A percentile compares a stretch with the other conserved stretches of the same genome.
Conservation (phyloP, 2,888 invertebrate genomes). For the Sphecodes monilicornis region DNA sequence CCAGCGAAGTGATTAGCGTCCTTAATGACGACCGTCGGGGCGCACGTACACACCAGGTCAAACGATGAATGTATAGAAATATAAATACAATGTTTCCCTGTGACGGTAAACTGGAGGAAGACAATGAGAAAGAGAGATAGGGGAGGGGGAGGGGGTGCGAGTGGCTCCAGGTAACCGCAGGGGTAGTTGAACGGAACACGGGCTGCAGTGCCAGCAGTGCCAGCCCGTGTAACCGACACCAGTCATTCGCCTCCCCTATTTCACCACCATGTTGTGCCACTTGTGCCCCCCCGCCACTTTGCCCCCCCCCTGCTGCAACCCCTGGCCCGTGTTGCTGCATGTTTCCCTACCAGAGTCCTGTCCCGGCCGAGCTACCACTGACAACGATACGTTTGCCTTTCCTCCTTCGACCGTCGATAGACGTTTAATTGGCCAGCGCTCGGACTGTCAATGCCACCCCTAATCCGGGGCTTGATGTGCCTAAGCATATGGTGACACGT, state of each 20-base stretch:
- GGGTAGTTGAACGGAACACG: conserved; percentile 73
- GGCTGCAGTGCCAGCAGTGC: conserved; percentile 80
- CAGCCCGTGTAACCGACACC: conserved; percentile 83
- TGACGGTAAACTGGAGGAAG: not conserved
- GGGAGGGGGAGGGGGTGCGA: conserved; percentile 47
- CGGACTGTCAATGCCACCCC: conserved; percentile 45
- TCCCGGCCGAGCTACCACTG: conserved; percentile 51
- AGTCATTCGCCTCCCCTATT: conserved; percentile 80
- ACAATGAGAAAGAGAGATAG: conserved; percentile 17
- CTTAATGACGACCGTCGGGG: conserved; percentile 45
- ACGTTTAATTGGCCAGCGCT: conserved; percentile 58
- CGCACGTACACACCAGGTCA: conserved; percentile 47
- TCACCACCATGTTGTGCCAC: conserved; percentile 79
- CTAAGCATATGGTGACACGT: not conserved
- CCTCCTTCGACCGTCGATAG: conserved; percentile 64
- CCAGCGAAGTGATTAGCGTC: conserved; percentile 51
- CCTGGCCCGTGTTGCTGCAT: conserved; percentile 42
- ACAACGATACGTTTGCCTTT: conserved; percentile 78
- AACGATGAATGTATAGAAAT: conserved; percentile 69
- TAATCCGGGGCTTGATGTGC: conserved; percentile 18
- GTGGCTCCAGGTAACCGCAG: conserved; percentile 73
- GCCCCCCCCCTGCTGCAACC: conserved; percentile 46
- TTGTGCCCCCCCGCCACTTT: conserved; percentile 73
- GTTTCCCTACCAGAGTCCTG: conserved; percentile 33
- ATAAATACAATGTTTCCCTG: conserved; percentile 66